Conservation (phyloP, 2,797 vertebrate species). For the Catharus ustulatus region DNA sequence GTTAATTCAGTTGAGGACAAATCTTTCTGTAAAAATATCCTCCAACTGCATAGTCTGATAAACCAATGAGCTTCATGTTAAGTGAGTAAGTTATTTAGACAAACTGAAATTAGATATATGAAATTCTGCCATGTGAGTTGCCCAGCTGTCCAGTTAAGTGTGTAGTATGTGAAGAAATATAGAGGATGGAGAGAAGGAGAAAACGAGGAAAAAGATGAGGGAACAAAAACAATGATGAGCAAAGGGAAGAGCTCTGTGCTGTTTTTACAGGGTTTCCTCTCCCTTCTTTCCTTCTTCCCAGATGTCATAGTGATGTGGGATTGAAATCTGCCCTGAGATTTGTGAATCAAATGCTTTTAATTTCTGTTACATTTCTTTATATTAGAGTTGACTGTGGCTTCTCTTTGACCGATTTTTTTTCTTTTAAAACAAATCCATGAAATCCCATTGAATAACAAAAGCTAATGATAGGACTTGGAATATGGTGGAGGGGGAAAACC, state of each 20-base stretch:
- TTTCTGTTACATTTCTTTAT: not conserved
- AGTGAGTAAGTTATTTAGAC: not conserved
- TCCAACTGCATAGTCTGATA: not conserved
- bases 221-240: not conserved
- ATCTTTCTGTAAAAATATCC: not conserved
- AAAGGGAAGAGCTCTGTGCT: not conserved
- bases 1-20: not conserved
- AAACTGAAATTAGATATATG: not conserved
- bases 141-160: not conserved
- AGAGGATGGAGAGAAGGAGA: not conserved
- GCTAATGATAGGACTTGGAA: not conserved
- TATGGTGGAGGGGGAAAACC: not conserved
- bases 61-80: not conserved
- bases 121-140: not conserved
- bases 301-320: not conserved
- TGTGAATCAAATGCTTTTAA: not conserved
- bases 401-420: not conserved
- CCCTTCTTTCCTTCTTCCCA: not conserved
- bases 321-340: not conserved
- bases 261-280: not conserved
- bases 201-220: not conserved
- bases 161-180: not conserved
- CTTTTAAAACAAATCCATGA: not conserved
- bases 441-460: not conserved
- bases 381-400: not conserved